Evolutionary conservation across 53 echinoderm and acorn worm species (phyloP), one percentile per base, ranked within the genome.

Genomic region (Temnopleurus reevesii): DNA sequence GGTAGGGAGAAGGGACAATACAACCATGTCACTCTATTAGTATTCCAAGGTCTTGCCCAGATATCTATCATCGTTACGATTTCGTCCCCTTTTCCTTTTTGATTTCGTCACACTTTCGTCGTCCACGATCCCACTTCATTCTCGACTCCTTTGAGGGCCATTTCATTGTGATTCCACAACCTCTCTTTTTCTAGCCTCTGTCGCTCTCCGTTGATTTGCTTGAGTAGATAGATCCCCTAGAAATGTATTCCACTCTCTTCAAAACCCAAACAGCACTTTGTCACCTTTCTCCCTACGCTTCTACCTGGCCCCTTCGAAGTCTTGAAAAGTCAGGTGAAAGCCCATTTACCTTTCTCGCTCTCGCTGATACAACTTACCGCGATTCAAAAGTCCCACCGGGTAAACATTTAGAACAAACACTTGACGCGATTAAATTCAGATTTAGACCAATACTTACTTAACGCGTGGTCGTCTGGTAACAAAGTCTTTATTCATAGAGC

Each of bases 351-450:
- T 9, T 41, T 41, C 41, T 21, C 43, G 8, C 19, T 30, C 41
- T 5, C 1, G n/a, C n/a, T n/a, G n/a, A n/a, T 6, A 41, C 19
- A 36, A 41, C n/a, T 41, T n/a, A 13, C 41, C 36, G 21, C 8
- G 41, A 21, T 71, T 36, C 71, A 41, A 71, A 71, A 71, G 41
- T 41, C 41, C 41, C 71, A 30, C 46, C 24, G 47, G 15, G 47
- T 49, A 79, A 46, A 77, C 77, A 77, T 19, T 24, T 21, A 4
- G 23, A 43, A 21, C 81, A 81, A 81, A 81, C 81, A 81, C 81
- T 81, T 24, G 81, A 81, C 53, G 81, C 53, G 54, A 81, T 81
- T 81, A 81, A 53, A 45, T 77, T 77, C 26, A n/a, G 44, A 45
- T 77, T 45, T 77, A 24, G 43, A 45, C 44, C n/a, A n/a, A 77